phyloP scores from a whole-genome alignment of 2,888 invertebrate genomes.

The Craniophora ligustri region DNA sequence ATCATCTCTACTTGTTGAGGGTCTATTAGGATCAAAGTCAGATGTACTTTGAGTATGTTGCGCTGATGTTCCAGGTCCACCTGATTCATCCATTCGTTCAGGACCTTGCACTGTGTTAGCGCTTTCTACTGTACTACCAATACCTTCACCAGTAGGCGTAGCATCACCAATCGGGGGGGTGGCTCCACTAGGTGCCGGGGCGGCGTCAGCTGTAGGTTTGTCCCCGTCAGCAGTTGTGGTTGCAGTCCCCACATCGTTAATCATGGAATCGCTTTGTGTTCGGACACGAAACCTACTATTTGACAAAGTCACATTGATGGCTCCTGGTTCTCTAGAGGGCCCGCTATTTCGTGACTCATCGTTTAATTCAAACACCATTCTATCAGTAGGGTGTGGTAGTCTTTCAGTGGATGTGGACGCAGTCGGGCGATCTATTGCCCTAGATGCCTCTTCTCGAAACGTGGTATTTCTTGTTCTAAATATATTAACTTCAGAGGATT shows the following conservation, averaged over 20 bases:
- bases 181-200: background rate
- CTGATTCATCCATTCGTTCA: constrained; percentile 6
- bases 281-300: constrained; percentile 77
- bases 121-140: constrained; percentile 13
- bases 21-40: constrained; percentile 58
- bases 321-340: constrained; percentile 54
- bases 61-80: constrained; percentile 23
- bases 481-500: constrained; percentile 79
- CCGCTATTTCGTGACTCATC: constrained; percentile 56
- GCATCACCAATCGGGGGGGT: background rate
- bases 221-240: background rate
- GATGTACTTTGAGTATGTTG: constrained; percentile 21
- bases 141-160: constrained; percentile 1
- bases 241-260: constrained; percentile 8
- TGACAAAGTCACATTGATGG: constrained; percentile 68
- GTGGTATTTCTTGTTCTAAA: constrained; percentile 79
- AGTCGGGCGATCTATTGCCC: constrained; percentile 48
- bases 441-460: constrained; percentile 69
- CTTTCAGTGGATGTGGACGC: constrained; percentile 40
- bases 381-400: constrained; percentile 60
- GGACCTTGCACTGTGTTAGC: constrained; percentile 3
- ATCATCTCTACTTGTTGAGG: constrained; percentile 77
- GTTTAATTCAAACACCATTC: constrained; percentile 72
- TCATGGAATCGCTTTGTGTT: constrained; percentile 61
- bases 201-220: background rate